Conservation (phyloP, 1,140 invertebrate genomes). For the Spodoptera litura region DNA sequence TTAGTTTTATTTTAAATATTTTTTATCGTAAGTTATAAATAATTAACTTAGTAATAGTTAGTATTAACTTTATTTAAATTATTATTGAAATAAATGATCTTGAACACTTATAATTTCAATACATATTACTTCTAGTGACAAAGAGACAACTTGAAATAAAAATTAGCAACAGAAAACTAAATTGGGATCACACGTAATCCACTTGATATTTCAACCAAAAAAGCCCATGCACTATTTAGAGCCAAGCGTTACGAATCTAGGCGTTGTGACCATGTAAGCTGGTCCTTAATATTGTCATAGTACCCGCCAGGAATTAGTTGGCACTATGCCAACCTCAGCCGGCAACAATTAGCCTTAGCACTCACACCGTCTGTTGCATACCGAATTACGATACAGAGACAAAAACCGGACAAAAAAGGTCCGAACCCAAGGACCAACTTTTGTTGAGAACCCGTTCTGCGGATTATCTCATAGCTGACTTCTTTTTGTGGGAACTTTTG, state of each 20-base stretch:
- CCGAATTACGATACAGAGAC: constrained; percentile 50
- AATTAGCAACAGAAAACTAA: background rate
- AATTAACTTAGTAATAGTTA: too few species aligned
- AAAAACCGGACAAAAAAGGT: constrained; percentile 40
- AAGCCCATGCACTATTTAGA: background rate
- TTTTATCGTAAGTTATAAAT: too few species aligned
- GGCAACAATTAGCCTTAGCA: constrained; percentile 51
- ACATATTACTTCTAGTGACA: too few species aligned
- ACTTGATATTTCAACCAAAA: constrained; percentile 16
- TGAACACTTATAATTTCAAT: too few species aligned
- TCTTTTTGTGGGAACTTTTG: constrained; percentile 10
- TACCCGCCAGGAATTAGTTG: constrained; percentile 46
- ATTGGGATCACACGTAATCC: background rate
- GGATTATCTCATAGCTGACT: constrained; percentile 22
- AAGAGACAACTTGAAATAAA: too few species aligned
- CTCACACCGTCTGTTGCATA: constrained; percentile 42
- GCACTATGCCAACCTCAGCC: constrained; percentile 44
- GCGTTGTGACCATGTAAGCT: constrained; percentile 27
- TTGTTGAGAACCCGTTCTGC: constrained; percentile 12
- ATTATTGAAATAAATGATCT: too few species aligned
- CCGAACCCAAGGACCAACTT: constrained; percentile 18
- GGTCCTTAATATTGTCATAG: constrained; percentile 46
- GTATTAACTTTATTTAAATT: too few species aligned
- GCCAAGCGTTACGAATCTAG: constrained; percentile 14
- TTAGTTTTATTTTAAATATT: too few species aligned